These are phyloP conservation scores for Shinisaurus crocodilurus DNA, from an alignment of 2,113 vertebrate species.

Conservation along the genomic window DNA sequence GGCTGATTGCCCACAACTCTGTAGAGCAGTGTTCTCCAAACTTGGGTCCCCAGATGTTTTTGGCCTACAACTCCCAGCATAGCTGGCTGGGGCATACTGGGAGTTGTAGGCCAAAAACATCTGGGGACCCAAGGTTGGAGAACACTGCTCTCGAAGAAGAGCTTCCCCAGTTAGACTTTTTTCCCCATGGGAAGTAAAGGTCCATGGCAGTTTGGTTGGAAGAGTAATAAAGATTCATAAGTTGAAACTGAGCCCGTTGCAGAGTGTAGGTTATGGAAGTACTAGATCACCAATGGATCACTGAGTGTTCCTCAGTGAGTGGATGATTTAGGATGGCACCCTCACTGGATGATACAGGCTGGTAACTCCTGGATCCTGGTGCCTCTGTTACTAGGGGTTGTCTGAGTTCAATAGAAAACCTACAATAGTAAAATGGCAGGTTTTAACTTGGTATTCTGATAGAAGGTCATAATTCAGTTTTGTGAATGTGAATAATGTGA, in stretches of 20 bases:
- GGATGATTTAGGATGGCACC: background rate
- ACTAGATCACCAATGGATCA: background rate
- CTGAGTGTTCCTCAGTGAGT: too few relatives aligned
- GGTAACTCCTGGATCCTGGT: background rate
- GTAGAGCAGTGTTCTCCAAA: too few relatives aligned
- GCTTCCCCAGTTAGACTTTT: background rate
- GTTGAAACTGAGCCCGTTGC: background rate
- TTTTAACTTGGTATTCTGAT: background rate
- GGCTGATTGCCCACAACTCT: background rate
- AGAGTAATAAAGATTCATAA: background rate
- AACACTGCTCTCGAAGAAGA: too few relatives aligned
- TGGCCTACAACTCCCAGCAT: too few relatives aligned
- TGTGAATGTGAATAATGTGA: too few relatives aligned
- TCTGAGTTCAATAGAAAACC: background rate
- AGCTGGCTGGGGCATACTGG: too few relatives aligned
- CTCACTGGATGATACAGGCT: too few relatives aligned
- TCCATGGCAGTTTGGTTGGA: background rate
- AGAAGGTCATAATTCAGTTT: background rate
- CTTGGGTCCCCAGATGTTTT: too few relatives aligned
- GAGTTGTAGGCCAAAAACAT: too few relatives aligned
- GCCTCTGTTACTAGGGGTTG: background rate
- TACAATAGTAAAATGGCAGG: background rate
- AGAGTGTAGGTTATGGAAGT: background rate
- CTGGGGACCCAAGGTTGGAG: too few relatives aligned
- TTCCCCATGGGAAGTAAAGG: background rate